Conservation (phyloP, 2,797 vertebrate species). For the Acrossocheilus wenchowensis region DNA sequence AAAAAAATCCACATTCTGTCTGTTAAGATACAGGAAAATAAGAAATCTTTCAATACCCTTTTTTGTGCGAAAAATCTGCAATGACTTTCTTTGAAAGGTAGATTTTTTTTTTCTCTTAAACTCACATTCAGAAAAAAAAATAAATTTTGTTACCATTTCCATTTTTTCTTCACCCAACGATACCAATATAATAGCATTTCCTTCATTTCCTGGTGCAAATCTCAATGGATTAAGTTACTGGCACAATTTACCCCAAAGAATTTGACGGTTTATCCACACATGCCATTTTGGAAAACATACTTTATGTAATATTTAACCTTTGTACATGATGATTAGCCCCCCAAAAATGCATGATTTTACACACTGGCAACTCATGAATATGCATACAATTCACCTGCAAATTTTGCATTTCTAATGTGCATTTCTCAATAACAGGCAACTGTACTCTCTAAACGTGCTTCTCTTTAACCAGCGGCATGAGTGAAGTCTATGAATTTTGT, state of each 20-base stretch:
- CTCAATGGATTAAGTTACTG: background rate
- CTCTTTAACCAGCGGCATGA: background rate
- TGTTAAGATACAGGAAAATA: background rate
- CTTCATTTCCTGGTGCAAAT: background rate
- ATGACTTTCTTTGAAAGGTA: background rate
- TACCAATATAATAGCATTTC: background rate
- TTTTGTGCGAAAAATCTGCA: background rate
- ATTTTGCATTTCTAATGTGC: background rate
- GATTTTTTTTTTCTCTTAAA: background rate
- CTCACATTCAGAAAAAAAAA: background rate
- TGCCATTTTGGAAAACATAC: background rate
- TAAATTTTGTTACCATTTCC: background rate
- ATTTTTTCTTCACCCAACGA: background rate
- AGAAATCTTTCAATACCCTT: background rate
- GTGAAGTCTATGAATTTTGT: background rate
- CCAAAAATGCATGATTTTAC: background rate
- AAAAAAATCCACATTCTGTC: background rate
- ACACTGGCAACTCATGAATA: background rate
- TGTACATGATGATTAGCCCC: background rate
- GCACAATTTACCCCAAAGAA: background rate
- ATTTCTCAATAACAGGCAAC: background rate
- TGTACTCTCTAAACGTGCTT: background rate
- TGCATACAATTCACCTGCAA: background rate
- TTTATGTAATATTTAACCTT: background rate
- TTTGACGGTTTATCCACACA: background rate